A percentile compares a stretch with the other conserved stretches of the same genome.
Evolutionary conservation across 2,888 invertebrate genomes (phyloP).

Genomic region (Neria commutata): DNA sequence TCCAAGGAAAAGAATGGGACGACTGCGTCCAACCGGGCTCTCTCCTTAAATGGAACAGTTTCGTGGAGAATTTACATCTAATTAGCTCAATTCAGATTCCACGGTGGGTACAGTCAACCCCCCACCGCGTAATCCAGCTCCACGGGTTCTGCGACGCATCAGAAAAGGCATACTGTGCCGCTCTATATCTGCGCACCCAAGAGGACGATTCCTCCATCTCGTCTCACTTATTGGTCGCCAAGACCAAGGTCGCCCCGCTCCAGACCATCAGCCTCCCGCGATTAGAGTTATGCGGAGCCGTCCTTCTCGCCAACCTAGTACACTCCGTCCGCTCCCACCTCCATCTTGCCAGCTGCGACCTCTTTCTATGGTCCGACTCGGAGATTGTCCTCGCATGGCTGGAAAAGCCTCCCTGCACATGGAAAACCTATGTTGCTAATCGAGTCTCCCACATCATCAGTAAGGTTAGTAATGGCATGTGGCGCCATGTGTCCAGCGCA

Average conservation of each 20-base stretch:
- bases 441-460: conserved; percentile 12
- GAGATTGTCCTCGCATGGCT: conserved; percentile 15
- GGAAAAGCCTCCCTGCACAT: conserved; percentile 4
- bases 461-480: conserved; percentile 15
- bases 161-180: conserved; percentile 12
- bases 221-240: conserved; percentile 17
- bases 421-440: conserved; percentile 27
- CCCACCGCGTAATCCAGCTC: conserved; percentile 4
- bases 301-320: conserved; percentile 23
- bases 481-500: conserved; percentile 22
- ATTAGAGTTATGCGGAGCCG: conserved; percentile 26
- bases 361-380: conserved; percentile 15
- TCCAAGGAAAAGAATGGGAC: neutral
- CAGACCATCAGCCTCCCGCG: conserved; percentile 22
- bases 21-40: neutral
- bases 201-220: neutral
- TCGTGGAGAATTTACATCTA: too few species aligned
- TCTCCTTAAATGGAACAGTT: conserved; percentile 3
- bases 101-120: conserved; percentile 15
- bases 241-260: conserved; percentile 29
- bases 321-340: neutral
- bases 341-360: neutral
- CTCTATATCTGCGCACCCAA: conserved; percentile 12
- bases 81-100: conserved; percentile 14
- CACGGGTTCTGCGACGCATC: conserved; percentile 29